Conservation (phyloP, 2,113 vertebrate species). For the Copsychus sechellarum region DNA sequence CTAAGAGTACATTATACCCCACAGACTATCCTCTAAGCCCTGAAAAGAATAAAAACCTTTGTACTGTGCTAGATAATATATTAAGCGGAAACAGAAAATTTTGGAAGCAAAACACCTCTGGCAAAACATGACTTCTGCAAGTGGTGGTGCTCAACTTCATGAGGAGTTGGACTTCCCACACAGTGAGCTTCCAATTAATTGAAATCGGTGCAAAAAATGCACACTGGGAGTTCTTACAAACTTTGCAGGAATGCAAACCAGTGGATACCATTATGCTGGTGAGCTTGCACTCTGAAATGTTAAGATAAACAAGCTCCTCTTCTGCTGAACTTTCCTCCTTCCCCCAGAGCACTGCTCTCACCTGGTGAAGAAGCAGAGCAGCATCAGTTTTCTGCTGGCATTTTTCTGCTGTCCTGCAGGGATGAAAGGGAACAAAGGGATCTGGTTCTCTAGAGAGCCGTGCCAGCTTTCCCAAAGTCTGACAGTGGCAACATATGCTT, state of each 20-base stretch:
- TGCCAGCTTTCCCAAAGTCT: neutral
- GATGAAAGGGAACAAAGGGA: neutral
- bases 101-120: conserved; percentile 4
- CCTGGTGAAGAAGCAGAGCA: neutral
- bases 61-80: neutral
- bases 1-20: conserved; percentile 44
- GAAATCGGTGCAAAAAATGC: neutral
- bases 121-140: conserved; percentile 4
- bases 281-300: neutral
- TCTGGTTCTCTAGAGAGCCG: neutral
- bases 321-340: rapidly evolving
- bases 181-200: neutral
- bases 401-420: neutral
- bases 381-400: neutral
- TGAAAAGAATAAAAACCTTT: conserved; percentile 34
- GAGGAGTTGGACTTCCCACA: neutral
- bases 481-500: neutral
- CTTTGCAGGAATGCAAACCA: neutral
- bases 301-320: neutral
- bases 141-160: neutral
- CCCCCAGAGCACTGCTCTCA: neutral
- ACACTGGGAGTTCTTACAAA: neutral
- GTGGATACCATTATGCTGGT: neutral
- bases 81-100: neutral
- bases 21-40: conserved; percentile 2